Conservation (phyloP, 2,797 vertebrate genomes). For the Clarias pachynema region DNA sequence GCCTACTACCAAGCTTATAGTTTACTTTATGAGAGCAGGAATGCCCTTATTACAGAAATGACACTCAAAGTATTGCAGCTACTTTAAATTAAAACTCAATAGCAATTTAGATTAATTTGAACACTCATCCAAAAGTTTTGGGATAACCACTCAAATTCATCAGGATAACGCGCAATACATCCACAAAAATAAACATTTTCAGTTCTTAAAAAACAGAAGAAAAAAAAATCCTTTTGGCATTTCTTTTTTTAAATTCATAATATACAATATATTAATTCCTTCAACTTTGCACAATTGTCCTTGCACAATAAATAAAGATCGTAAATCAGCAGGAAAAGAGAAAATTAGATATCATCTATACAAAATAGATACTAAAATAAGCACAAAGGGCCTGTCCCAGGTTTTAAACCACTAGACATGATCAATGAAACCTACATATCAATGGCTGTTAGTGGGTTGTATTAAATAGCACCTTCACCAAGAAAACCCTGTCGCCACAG, state of each 20-base stretch:
- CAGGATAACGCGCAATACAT: conserved; percentile 53
- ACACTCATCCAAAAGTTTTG: conserved; percentile 37
- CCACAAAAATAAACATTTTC: conserved; percentile 64
- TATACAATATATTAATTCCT: conserved; percentile 60
- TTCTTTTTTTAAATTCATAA: conserved; percentile 49
- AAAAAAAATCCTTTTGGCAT: conserved; percentile 59
- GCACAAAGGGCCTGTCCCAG: conserved; percentile 47
- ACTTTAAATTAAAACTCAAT: conserved; percentile 50
- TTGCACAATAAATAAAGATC: conserved; percentile 65
- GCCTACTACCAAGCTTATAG: conserved; percentile 1
- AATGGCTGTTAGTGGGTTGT: conserved; percentile 47
- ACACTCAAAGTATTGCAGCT: conserved; percentile 46
- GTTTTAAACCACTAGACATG: conserved; percentile 33
- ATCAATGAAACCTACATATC: conserved; percentile 39
- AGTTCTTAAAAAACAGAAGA: conserved; percentile 45
- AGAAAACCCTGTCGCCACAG: conserved; percentile 45
- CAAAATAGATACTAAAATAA: conserved; percentile 59
- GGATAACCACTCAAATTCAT: conserved; percentile 40
- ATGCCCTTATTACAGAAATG: conserved; percentile 33
- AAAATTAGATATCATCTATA: conserved; percentile 55
- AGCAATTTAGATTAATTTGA: conserved; percentile 47
- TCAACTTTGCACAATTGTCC: conserved; percentile 55
- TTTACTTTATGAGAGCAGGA: not conserved
- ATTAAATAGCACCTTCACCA: conserved; percentile 61
- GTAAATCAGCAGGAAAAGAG: conserved; percentile 55